Evolutionary conservation across 2,888 invertebrate genomes (phyloP), one percentile per base, ranked within the genome.

Genomic region (Callosobruchus maculatus): DNA sequence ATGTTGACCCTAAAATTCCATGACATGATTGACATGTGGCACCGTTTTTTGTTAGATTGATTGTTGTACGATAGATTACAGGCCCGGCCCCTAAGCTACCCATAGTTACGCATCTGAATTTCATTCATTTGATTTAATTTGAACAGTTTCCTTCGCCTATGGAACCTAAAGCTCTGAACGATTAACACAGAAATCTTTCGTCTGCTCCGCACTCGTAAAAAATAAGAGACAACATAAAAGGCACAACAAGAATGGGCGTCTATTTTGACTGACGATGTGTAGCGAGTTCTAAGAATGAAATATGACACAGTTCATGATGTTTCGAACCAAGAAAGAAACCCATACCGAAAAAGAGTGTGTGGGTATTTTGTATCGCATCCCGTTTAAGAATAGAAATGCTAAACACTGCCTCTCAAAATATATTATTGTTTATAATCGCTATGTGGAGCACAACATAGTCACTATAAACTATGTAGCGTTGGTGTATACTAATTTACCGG

Each of bases 271-370:
- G 67, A 70, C 21, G 26, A 30, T 26, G 67, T 49, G 49, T 49
- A 49, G 49, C 49, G 49, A 49, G 73, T 73, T 73, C 73, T 70
- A 21, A 70, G 73, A 73, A 73, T 20, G 49, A 66, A 70, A 73
- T 73, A 70, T 22, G 70, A 73, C 67, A 66, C 70, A n/a, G 70
- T 30, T 70, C 71, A 70, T 22, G 21, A 21, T 30, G 22, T 21
- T 70, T 66, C 68, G 13, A 49, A 49, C 49, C 49, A 2, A 49
- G 49, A 49, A 49, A 49, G 49, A 49, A 49, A 49, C 49, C 13
- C 49, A 49, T 49, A 49, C 49, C 49, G 49, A 49, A 49, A 49
- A 49, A 49, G 7, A 5, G 30, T 5, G 30, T 49, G 49, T 49
- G 49, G 49, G 13, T 49, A 49, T 49, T 49, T 49, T 1, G 49